Conservation (phyloP, 2,113 vertebrate genomes). For the Sorex araneus region DNA sequence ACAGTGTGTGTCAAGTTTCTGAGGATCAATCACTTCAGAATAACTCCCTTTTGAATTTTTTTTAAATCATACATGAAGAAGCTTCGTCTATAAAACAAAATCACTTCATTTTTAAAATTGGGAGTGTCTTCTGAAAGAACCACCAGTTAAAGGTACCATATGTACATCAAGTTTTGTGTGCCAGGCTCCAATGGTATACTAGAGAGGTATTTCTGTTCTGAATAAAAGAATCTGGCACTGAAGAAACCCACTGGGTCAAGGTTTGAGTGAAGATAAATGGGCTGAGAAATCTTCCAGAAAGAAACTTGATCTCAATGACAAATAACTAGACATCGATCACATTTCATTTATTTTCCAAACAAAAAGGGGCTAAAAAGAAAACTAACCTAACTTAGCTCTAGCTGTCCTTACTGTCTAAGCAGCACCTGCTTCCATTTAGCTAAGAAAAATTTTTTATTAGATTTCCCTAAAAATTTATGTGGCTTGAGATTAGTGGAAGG, state of each 20-base stretch:
- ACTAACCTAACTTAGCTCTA: constrained; percentile 6
- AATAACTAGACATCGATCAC: neutral
- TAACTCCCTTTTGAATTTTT: neutral
- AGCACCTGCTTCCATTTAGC: constrained; percentile 66
- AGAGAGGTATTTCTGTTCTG: neutral
- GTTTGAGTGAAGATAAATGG: neutral
- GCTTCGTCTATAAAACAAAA: constrained; percentile 51
- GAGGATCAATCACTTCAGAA: constrained; percentile 1
- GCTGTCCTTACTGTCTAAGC: constrained; percentile 56
- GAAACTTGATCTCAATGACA: constrained; percentile 14
- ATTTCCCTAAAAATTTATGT: constrained; percentile 57
- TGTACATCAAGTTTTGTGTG: neutral
- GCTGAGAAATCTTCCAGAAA: neutral
- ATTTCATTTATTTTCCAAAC: constrained; percentile 6
- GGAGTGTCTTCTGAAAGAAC: neutral
- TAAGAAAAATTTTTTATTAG: constrained; percentile 49
- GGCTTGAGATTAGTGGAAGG: constrained; percentile 59
- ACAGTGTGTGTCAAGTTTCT: neutral
- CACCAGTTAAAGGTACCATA: neutral
- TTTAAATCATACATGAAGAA: neutral
- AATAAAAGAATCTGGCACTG: neutral
- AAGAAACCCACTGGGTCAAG: neutral
- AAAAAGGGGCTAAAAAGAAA: constrained; percentile 31
- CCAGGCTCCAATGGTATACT: neutral
- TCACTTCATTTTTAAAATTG: constrained; percentile 1